A percentile compares a stretch with the other conserved stretches of the same genome.
These are phyloP conservation scores for Drosophila repleta DNA, from an alignment of 1,140 invertebrate species.

Conservation along the genomic window DNA sequence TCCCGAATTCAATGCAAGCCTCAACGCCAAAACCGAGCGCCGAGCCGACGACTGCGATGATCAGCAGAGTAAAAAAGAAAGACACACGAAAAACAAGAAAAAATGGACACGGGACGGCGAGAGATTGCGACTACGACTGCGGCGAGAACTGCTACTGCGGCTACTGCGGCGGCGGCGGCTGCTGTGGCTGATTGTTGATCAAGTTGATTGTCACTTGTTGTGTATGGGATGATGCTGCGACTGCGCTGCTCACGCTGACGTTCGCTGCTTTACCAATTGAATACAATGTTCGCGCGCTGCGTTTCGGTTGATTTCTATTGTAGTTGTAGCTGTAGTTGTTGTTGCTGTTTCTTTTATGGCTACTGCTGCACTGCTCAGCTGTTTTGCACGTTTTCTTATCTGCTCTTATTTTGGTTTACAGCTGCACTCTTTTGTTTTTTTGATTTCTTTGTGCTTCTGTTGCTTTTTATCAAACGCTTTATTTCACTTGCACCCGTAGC, in stretches of 20 bases:
- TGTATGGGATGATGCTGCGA: slow-evolving; percentile 30
- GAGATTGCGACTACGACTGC: slow-evolving; percentile 42
- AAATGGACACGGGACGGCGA: slow-evolving; percentile 60
- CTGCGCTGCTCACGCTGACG: slow-evolving; percentile 34
- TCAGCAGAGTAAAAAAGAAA: slow-evolving; percentile 5
- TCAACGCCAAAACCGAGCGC: slow-evolving; percentile 61
- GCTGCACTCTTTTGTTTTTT: slow-evolving; percentile 26
- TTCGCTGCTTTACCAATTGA: slow-evolving; percentile 52
- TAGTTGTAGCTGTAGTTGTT: slow-evolving; percentile 23
- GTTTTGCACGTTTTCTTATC: slow-evolving; percentile 70
- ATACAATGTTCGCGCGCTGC: slow-evolving; percentile 36
- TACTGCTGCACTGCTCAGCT: slow-evolving; percentile 52
- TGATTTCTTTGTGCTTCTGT: slow-evolving; percentile 30
- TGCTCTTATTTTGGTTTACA: slow-evolving; percentile 39
- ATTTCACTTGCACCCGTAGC: slow-evolving; percentile 31
- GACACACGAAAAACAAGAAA: slow-evolving; percentile 6
- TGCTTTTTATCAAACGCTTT: slow-evolving; percentile 35
- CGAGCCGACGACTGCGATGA: slow-evolving; percentile 49
- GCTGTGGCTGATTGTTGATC: slow-evolving; percentile 36
- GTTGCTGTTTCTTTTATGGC: slow-evolving; percentile 23
- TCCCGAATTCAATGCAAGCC: slow-evolving; percentile 51
- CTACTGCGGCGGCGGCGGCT: slow-evolving; percentile 6
- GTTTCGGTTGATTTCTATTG: slow-evolving; percentile 22
- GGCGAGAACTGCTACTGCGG: slow-evolving; percentile 7
- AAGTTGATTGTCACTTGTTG: slow-evolving; percentile 39